Conservation (phyloP, 2,113 vertebrate species). For the Takifugu flavidus region DNA sequence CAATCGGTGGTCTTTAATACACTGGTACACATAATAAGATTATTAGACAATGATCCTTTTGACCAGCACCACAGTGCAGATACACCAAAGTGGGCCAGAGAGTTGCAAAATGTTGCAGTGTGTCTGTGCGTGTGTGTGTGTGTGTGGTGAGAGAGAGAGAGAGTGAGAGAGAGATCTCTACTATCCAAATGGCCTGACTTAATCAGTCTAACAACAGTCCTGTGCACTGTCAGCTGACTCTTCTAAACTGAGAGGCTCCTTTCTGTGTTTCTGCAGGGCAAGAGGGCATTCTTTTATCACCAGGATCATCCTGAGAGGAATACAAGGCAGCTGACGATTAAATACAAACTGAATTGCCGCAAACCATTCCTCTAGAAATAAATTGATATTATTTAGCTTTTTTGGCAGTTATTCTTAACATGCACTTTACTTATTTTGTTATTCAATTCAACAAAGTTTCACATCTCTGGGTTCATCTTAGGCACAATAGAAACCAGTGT, state of each 20-base stretch:
- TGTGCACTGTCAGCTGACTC: conserved; percentile 66
- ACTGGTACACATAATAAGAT: conserved; percentile 51
- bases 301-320: conserved; percentile 15
- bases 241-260: conserved; percentile 28
- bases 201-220: conserved; percentile 58
- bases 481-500: too few species aligned
- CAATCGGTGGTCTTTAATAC: conserved; percentile 48
- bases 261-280: conserved; percentile 39
- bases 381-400: too few species aligned
- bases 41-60: conserved; percentile 65
- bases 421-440: not conserved
- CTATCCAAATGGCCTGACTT: conserved; percentile 20
- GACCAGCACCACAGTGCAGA: conserved; percentile 22
- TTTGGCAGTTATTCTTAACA: too few species aligned
- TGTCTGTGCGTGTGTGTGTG: not conserved
- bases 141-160: conserved; percentile 24
- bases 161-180: conserved; percentile 14
- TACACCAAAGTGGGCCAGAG: conserved; percentile 13
- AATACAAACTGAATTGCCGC: not conserved
- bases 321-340: conserved; percentile 6
- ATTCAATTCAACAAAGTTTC: not conserved
- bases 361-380: not conserved
- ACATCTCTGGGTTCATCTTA: too few species aligned
- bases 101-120: conserved; percentile 13
- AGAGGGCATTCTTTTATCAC: conserved; percentile 17